A percentile compares a stretch with the other conserved stretches of the same genome.
These are phyloP conservation scores for Saguinus midas DNA, from an alignment of 2,113 vertebrate genomes.

Conservation along the genomic window DNA sequence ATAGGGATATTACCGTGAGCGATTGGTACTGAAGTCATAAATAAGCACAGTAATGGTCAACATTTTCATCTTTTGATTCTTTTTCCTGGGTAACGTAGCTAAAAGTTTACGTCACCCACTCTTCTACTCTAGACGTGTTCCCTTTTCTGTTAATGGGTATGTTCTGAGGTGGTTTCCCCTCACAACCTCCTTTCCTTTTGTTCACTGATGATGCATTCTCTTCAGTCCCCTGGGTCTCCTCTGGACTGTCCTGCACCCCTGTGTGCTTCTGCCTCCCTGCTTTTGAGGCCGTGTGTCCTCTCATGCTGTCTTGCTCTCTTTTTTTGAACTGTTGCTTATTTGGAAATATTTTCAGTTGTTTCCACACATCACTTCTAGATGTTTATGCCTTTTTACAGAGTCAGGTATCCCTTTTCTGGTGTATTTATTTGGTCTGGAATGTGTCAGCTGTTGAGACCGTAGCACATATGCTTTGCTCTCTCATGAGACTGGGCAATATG, in stretches of 20 bases:
- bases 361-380: slow-evolving; percentile 69
- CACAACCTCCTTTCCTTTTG: not conserved
- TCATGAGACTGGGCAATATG: not conserved
- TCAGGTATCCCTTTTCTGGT: slow-evolving; percentile 56
- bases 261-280: not conserved
- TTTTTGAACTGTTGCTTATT: slow-evolving; percentile 46
- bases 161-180: not conserved
- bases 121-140: not conserved
- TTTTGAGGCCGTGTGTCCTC: not conserved
- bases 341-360: slow-evolving; percentile 68
- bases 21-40: not conserved
- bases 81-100: not conserved
- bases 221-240: not conserved
- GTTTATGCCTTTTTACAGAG: slow-evolving; percentile 64
- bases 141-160: not conserved
- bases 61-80: not conserved
- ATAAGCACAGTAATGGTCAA: not conserved
- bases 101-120: not conserved
- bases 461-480: slow-evolving; percentile 64
- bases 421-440: slow-evolving; percentile 78
- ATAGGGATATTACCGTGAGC: not conserved
- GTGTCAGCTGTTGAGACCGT: slow-evolving; percentile 65
- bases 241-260: not conserved
- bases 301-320: not conserved
- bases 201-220: not conserved